These are phyloP conservation scores for Cynodonichthys magdalenae DNA, from an alignment of 2,797 vertebrate genomes.

Conservation along the genomic window DNA sequence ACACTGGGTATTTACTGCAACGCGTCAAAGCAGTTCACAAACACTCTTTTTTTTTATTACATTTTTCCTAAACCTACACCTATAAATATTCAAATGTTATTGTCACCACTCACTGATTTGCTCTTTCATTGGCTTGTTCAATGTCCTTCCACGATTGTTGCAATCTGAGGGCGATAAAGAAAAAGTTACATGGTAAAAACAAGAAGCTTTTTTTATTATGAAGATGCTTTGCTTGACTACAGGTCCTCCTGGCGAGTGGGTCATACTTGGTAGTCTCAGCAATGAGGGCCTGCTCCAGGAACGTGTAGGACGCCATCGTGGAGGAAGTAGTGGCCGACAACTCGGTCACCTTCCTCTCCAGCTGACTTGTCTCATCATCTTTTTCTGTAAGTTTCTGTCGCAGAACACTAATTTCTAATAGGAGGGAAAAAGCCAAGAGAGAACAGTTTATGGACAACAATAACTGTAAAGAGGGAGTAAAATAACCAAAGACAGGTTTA, in stretches of 20 bases:
- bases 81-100: background rate
- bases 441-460: no score
- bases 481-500: no score
- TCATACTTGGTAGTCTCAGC: conserved; percentile 76
- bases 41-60: no score
- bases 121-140: conserved; percentile 64
- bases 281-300: conserved; percentile 78
- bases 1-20: background rate
- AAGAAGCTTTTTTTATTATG: background rate
- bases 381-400: conserved; percentile 73
- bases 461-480: background rate
- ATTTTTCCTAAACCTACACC: background rate
- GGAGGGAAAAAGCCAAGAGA: no score
- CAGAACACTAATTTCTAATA: conserved; percentile 79
- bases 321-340: conserved; percentile 81
- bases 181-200: background rate
- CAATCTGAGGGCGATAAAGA: conserved; percentile 58
- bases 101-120: conserved; percentile 60
- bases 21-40: background rate
- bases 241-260: background rate
- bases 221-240: background rate
- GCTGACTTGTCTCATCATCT: conserved; percentile 68
- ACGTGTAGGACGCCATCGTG: conserved; percentile 78
- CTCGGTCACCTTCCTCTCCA: conserved; percentile 76
- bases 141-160: conserved; percentile 75